Conservation (phyloP, 2,888 invertebrate genomes). For the Cantharis nigra region DNA sequence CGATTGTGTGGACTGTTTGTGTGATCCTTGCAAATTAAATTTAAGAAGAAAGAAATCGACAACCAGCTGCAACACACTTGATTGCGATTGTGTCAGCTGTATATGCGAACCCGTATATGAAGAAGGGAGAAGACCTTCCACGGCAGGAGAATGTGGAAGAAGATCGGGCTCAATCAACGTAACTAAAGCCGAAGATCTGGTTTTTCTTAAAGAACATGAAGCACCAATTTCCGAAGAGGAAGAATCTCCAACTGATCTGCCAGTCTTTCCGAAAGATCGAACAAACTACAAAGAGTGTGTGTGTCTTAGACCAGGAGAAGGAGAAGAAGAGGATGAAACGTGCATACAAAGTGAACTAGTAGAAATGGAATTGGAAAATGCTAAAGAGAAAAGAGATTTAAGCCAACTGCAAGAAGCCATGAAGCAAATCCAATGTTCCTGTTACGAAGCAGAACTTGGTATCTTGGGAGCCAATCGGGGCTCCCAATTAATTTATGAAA, state of each 20-base stretch:
- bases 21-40: background rate
- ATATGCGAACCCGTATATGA: slow-evolving; percentile 9
- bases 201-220: background rate
- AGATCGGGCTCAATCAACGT: background rate
- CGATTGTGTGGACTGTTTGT: slow-evolving; percentile 27
- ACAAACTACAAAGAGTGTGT: background rate
- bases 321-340: background rate
- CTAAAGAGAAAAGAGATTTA: background rate
- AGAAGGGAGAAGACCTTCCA: background rate
- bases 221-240: background rate
- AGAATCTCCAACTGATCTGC: background rate
- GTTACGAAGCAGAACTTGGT: slow-evolving; percentile 29
- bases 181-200: background rate
- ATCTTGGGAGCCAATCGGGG: slow-evolving; percentile 5
- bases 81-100: slow-evolving; percentile 24
- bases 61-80: slow-evolving; percentile 13
- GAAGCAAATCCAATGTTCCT: slow-evolving; percentile 34
- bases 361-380: background rate
- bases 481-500: slow-evolving; percentile 16
- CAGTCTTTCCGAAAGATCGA: background rate
- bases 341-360: background rate
- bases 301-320: background rate
- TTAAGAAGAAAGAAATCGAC: background rate
- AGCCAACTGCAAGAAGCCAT: slow-evolving; percentile 24
- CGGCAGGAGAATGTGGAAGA: background rate